These are phyloP conservation scores for Bufotes viridis DNA, from an alignment of 2,797 vertebrate genomes.

Conservation along the genomic window DNA sequence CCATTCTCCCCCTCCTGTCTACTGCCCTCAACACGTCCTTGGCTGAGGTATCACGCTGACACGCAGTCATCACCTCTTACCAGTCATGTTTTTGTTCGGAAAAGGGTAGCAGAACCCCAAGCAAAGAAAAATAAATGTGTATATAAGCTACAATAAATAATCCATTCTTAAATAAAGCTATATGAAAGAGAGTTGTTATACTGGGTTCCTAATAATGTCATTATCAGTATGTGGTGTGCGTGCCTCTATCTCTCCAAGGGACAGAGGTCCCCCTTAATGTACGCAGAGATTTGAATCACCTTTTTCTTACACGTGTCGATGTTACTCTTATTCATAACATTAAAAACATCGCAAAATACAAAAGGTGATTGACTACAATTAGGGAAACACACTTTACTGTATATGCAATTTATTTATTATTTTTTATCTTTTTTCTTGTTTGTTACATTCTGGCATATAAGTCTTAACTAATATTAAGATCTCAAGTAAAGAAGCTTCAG, in stretches of 20 bases:
- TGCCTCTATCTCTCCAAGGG: constrained; percentile 21
- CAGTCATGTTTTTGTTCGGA: constrained; percentile 43
- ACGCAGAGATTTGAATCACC: not conserved
- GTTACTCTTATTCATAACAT: not conserved
- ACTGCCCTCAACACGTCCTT: constrained; percentile 14
- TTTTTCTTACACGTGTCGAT: not conserved
- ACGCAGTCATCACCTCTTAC: constrained; percentile 52
- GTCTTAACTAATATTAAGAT: too few relatives aligned
- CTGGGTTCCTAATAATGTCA: constrained; percentile 35
- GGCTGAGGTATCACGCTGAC: constrained; percentile 41
- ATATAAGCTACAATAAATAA: constrained; percentile 56
- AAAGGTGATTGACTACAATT: too few relatives aligned
- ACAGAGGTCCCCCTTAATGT: not conserved
- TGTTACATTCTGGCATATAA: too few relatives aligned
- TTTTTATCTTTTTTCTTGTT: too few relatives aligned
- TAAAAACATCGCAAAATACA: not conserved
- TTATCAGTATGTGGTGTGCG: constrained; percentile 51
- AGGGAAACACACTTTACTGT: not conserved
- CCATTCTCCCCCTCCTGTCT: constrained; percentile 13
- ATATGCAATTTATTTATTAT: too few relatives aligned
- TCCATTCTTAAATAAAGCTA: constrained; percentile 44
- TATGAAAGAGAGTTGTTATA: constrained; percentile 52
- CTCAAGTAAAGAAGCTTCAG: too few relatives aligned
- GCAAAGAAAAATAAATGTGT: constrained; percentile 61
- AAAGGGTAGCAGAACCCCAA: constrained; percentile 46